These are phyloP conservation scores for Boulengeromyrus knoepffleri DNA, from an alignment of 2,113 vertebrate genomes.

Conservation along the genomic window DNA sequence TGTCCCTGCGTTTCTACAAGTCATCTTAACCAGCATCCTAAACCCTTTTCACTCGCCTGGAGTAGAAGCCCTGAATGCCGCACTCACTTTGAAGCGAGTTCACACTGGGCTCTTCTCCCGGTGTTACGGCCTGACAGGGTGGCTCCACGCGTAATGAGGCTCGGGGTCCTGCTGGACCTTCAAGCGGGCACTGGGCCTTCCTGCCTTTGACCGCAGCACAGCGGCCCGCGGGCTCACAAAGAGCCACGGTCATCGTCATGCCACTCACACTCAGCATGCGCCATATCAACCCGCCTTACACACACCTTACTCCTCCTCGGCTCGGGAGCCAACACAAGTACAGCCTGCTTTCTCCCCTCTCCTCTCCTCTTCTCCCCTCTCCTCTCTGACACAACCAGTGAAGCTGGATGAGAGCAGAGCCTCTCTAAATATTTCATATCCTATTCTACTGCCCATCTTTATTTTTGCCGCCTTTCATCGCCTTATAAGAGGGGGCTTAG, in stretches of 20 bases:
- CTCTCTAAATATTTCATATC: slow-evolving; percentile 59
- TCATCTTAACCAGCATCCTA: not conserved
- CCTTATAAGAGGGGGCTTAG: slow-evolving; percentile 25
- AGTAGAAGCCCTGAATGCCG: not conserved
- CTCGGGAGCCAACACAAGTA: slow-evolving; percentile 43
- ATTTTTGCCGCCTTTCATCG: slow-evolving; percentile 35
- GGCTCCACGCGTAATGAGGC: not conserved
- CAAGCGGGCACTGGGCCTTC: not conserved
- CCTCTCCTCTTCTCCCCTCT: slow-evolving; percentile 13
- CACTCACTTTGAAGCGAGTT: not conserved
- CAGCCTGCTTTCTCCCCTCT: slow-evolving; percentile 33
- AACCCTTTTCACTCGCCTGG: not conserved
- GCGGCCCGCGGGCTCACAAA: slow-evolving; percentile 41
- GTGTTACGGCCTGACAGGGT: not conserved
- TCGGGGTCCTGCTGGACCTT: not conserved
- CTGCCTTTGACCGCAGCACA: slow-evolving; percentile 43
- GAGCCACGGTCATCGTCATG: slow-evolving; percentile 41
- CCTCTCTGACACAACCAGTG: slow-evolving; percentile 43
- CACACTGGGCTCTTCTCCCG: not conserved
- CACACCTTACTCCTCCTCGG: not conserved
- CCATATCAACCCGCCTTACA: not conserved
- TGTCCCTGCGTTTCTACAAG: not conserved
- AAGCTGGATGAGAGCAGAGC: slow-evolving; percentile 25
- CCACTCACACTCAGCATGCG: slow-evolving; percentile 43
- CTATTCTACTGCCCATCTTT: slow-evolving; percentile 39